A percentile compares a stretch with the other conserved stretches of the same genome.
These are phyloP conservation scores for Irena cyanogastra DNA, from an alignment of 2,113 vertebrate species.

Conservation along the genomic window DNA sequence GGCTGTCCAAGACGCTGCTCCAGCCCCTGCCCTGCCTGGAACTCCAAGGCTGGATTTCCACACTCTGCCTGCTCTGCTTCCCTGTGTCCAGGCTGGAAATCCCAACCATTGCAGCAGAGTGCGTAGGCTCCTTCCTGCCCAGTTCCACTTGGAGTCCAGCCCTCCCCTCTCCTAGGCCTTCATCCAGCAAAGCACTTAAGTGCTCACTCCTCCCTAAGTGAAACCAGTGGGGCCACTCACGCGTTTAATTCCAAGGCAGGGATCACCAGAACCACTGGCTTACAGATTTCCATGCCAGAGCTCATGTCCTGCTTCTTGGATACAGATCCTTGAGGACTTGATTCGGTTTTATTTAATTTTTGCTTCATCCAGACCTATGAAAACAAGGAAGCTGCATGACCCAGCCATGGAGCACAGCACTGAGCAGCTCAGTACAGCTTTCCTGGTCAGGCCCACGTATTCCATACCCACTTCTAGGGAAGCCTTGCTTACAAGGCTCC, in stretches of 20 bases:
- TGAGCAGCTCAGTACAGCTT: background rate
- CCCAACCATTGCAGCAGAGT: background rate
- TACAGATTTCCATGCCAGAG: background rate
- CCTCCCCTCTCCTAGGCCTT: slow-evolving; percentile 39
- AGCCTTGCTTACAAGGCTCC: background rate
- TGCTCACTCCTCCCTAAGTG: slow-evolving; percentile 33
- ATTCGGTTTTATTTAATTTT: background rate
- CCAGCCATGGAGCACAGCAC: background rate
- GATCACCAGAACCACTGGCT: background rate
- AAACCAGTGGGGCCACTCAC: slow-evolving; percentile 4
- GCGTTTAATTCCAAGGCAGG: background rate
- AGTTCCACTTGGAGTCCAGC: slow-evolving; percentile 28
- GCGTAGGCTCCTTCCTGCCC: slow-evolving; percentile 8
- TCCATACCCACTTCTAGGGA: background rate
- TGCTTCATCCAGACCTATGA: accelerated
- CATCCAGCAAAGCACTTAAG: slow-evolving; percentile 66
- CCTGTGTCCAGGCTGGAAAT: slow-evolving; percentile 15
- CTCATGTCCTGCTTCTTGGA: background rate
- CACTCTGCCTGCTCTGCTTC: background rate
- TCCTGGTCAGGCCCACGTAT: accelerated
- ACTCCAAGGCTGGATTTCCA: background rate
- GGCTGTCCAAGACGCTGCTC: background rate
- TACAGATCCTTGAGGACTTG: background rate
- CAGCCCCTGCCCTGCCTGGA: background rate
- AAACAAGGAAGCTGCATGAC: background rate